A percentile compares a stretch with the other conserved stretches of the same genome.
Conservation (phyloP, 2,888 invertebrate genomes). For the Drosophila barbarae region DNA sequence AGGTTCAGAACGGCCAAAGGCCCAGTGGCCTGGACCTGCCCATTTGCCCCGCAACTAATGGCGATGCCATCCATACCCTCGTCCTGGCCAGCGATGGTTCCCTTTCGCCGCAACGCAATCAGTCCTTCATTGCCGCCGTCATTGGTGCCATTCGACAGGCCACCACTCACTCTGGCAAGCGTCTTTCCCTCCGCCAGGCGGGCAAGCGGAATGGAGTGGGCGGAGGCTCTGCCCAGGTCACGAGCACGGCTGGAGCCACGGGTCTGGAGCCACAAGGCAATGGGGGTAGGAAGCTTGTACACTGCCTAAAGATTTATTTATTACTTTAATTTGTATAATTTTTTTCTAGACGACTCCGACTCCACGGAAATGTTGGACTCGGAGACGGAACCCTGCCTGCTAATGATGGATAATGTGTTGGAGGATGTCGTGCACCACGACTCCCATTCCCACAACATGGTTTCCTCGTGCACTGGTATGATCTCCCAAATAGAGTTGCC, state of each 20-base stretch:
- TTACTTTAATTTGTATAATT: neutral
- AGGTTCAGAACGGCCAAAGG: constrained; percentile 82
- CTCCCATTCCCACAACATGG: constrained; percentile 85
- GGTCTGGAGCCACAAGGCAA: constrained; percentile 48
- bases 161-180: constrained; percentile 78
- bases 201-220: constrained; percentile 67
- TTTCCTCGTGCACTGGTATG: constrained; percentile 82
- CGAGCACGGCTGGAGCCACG: constrained; percentile 9
- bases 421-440: constrained; percentile 85
- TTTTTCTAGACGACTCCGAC: constrained; percentile 83
- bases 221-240: constrained; percentile 15
- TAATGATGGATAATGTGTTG: constrained; percentile 89
- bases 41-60: constrained; percentile 41
- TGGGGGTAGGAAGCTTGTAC: constrained; percentile 31
- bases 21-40: constrained; percentile 67
- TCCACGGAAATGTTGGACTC: constrained; percentile 90
- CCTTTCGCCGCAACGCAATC: constrained; percentile 83
- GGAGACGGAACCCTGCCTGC: constrained; percentile 88
- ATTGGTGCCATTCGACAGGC: constrained; percentile 85
- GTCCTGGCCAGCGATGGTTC: constrained; percentile 78
- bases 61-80: constrained; percentile 54
- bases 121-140: constrained; percentile 86
- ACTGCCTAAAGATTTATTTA: rapidly evolving
- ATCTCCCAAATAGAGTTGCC: constrained; percentile 80
- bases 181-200: constrained; percentile 73